phyloP scores from a whole-genome alignment of 2,113 vertebrate species.

The Apodemus speciosus region DNA sequence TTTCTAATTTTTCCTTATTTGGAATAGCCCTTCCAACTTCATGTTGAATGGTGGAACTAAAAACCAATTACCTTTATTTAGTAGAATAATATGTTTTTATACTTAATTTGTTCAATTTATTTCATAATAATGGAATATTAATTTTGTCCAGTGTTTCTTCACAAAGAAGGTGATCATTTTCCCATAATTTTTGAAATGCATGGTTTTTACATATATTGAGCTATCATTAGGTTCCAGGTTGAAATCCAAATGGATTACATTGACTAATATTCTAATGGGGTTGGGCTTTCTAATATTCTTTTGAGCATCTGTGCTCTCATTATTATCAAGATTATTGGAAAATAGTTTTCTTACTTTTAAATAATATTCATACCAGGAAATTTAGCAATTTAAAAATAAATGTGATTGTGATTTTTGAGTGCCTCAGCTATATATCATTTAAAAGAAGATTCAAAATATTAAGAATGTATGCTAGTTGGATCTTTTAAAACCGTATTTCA shows the following conservation, averaged over 20 bases:
- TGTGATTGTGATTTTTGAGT: neutral
- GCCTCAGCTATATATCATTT: neutral
- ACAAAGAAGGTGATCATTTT: neutral
- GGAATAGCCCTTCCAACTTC: neutral
- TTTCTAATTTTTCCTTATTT: neutral
- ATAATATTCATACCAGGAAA: neutral
- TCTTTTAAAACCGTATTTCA: slow-evolving; percentile 3
- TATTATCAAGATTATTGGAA: neutral
- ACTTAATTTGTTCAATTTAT: neutral
- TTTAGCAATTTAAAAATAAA: neutral
- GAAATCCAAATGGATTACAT: neutral
- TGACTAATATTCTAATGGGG: neutral
- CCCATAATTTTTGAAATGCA: neutral
- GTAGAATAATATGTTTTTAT: neutral
- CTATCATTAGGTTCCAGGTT: neutral
- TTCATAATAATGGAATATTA: neutral
- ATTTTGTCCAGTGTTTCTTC: neutral
- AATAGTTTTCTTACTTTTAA: neutral
- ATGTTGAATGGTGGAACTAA: neutral
- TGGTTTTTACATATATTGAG: neutral
- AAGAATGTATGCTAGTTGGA: neutral
- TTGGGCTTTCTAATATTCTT: neutral
- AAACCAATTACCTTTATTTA: neutral
- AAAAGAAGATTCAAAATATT: neutral
- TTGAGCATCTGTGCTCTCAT: neutral